Conservation (phyloP, 2,113 vertebrate genomes). For the Loxodonta africana region DNA sequence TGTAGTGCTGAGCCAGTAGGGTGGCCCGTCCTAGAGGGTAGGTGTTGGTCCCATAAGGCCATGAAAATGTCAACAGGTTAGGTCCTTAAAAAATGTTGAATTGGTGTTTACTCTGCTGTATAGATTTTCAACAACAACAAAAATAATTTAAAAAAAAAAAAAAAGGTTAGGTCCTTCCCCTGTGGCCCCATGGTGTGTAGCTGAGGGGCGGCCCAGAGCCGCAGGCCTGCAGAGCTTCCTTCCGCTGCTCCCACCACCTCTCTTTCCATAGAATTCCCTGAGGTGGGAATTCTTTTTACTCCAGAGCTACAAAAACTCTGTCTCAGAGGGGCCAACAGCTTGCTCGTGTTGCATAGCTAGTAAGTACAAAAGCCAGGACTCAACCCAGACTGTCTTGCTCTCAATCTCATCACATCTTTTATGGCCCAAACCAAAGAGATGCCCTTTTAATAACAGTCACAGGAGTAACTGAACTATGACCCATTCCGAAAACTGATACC, state of each 20-base stretch:
- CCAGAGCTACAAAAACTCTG: not conserved
- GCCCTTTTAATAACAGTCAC: not conserved
- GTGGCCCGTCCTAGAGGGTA: not conserved
- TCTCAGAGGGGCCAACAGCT: not conserved
- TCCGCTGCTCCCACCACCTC: not conserved
- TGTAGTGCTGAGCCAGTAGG: fast-evolving
- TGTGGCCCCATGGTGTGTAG: too few relatives aligned
- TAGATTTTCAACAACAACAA: not conserved
- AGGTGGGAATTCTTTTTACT: not conserved
- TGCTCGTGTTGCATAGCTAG: not conserved
- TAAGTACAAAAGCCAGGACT: not conserved
- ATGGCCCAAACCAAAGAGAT: not conserved
- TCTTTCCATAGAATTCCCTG: not conserved
- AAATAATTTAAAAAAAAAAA: too few relatives aligned
- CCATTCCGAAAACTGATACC: not conserved
- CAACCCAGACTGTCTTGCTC: not conserved
- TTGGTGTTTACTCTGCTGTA: not conserved
- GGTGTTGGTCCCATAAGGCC: not conserved
- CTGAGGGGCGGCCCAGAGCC: fast-evolving
- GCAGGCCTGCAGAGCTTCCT: not conserved
- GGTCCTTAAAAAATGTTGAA: not conserved
- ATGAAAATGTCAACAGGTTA: not conserved
- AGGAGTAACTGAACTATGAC: not conserved
- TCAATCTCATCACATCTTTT: not conserved
- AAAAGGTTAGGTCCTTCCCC: not conserved